phyloP scores from a whole-genome alignment of 2,888 invertebrate species.

The Automeris io region DNA sequence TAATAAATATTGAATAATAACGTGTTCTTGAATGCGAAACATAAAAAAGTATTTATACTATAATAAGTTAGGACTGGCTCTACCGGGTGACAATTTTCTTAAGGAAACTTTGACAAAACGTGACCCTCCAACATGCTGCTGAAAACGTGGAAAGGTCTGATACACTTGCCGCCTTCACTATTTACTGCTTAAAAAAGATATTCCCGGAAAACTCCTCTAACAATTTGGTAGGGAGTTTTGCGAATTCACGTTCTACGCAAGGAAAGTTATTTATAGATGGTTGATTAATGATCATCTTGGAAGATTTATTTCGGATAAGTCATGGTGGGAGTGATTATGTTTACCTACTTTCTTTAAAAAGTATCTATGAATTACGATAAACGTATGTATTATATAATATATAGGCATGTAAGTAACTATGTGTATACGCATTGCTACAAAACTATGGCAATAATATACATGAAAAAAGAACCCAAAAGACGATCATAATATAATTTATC shows the following conservation, averaged over 20 bases:
- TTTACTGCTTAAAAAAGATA: slow-evolving; percentile 3
- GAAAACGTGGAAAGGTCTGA: not conserved
- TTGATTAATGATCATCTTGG: not conserved
- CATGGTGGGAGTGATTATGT: not conserved
- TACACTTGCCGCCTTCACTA: not conserved
- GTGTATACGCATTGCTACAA: no score
- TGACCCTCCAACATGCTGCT: not conserved
- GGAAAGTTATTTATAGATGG: not conserved
- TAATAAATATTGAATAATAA: no score
- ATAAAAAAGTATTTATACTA: no score
- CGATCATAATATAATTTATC: no score
- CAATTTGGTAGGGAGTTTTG: not conserved
- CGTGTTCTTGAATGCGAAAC: no score
- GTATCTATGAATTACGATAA: no score
- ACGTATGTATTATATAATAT: no score
- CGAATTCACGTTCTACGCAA: not conserved
- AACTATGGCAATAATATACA: no score
- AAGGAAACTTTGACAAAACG: not conserved
- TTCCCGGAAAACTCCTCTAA: not conserved
- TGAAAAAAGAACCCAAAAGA: no score
- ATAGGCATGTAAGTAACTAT: no score
- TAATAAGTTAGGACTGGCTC: no score
- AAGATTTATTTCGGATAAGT: not conserved
- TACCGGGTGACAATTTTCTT: not conserved
- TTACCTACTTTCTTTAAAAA: no score